A percentile compares a stretch with the other conserved stretches of the same genome.
Evolutionary conservation across 2,797 vertebrate species (phyloP).

Genomic region (Chrysocyon brachyurus): DNA sequence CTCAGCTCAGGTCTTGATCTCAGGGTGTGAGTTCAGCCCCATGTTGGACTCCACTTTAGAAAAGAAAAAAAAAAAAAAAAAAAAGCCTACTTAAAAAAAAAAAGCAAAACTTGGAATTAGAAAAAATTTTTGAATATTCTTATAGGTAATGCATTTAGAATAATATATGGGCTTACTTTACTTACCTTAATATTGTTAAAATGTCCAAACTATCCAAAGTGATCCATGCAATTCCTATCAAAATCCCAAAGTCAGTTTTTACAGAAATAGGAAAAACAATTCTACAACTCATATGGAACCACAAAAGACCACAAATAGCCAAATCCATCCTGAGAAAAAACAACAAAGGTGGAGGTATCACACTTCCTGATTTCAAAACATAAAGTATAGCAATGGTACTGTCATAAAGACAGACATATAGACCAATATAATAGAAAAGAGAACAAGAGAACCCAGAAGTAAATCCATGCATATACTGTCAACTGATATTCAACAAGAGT

Average conservation of each 20-base stretch:
- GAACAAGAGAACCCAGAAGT: background rate
- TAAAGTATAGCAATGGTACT: background rate
- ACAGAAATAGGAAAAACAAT: background rate
- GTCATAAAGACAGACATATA: background rate
- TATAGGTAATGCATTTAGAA: background rate
- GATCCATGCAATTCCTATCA: background rate
- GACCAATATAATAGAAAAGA: background rate
- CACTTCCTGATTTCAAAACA: background rate
- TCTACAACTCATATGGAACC: background rate
- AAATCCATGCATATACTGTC: background rate
- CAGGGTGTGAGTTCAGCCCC: background rate
- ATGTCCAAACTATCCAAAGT: background rate
- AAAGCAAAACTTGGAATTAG: slow-evolving; percentile 30
- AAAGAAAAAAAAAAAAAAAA: background rate
- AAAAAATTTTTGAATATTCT: background rate
- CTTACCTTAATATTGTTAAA: background rate
- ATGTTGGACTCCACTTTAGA: background rate
- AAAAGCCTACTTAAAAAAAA: background rate
- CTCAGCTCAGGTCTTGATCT: background rate
- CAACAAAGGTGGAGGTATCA: background rate
- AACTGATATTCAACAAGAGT: background rate
- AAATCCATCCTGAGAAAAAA: background rate
- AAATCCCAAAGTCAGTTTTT: background rate
- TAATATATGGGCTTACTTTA: background rate
- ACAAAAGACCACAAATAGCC: background rate